Percentiles rank a stretch among this genome's conserved stretches.
Evolutionary conservation across 2,797 vertebrate species (phyloP).

Genomic region (Rachycentron canadum): DNA sequence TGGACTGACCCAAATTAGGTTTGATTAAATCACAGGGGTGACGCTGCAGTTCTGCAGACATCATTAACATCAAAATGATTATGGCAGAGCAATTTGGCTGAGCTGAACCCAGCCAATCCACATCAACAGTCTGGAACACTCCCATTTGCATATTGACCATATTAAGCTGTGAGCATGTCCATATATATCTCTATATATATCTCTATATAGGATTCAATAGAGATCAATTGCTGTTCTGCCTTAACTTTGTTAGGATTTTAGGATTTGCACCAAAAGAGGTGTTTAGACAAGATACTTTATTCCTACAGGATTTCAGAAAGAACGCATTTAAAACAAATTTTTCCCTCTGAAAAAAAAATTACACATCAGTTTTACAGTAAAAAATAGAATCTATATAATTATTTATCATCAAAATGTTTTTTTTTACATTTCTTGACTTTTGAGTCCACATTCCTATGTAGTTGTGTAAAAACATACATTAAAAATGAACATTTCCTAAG

Average conservation of each 20-base stretch:
- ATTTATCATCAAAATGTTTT: constrained; percentile 40
- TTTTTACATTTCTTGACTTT: constrained; percentile 64
- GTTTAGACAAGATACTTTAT: not conserved
- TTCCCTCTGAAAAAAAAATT: constrained; percentile 32
- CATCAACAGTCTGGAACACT: constrained; percentile 31
- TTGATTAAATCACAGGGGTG: constrained; percentile 83
- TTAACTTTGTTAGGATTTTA: constrained; percentile 10
- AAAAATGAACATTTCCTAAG: constrained; percentile 63
- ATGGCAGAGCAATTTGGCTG: constrained; percentile 67
- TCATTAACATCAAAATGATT: constrained; percentile 82
- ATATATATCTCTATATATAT: constrained; percentile 34
- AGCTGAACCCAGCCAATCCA: constrained; percentile 45
- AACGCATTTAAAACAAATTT: constrained; percentile 17
- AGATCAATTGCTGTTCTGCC: constrained; percentile 13
- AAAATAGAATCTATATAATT: constrained; percentile 9
- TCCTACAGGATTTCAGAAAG: not conserved
- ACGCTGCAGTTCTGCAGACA: constrained; percentile 76
- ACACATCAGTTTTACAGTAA: constrained; percentile 11
- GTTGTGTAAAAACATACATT: constrained; percentile 64
- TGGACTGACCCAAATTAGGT: constrained; percentile 81
- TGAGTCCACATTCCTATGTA: constrained; percentile 71
- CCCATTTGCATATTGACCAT: constrained; percentile 51
- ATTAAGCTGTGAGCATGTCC: constrained; percentile 39
- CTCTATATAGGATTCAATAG: constrained; percentile 23
- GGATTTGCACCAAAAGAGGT: constrained; percentile 13